phyloP scores from a whole-genome alignment of 2,113 vertebrate genomes.

The Arvicanthis niloticus region DNA sequence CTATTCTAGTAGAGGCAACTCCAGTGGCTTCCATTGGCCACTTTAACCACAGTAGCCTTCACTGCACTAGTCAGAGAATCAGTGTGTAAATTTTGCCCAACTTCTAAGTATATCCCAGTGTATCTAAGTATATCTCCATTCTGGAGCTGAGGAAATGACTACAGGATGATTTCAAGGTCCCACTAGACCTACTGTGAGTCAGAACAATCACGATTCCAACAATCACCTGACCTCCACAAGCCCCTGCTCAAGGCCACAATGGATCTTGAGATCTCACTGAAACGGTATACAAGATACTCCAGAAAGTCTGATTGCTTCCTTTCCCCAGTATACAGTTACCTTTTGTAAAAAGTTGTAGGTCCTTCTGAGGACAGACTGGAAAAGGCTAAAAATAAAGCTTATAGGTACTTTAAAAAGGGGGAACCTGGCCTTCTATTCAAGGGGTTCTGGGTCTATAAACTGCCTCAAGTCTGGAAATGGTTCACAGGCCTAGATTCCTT shows the following conservation, averaged over 20 bases:
- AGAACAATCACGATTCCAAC: neutral
- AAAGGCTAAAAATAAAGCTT: neutral
- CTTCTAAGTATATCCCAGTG: neutral
- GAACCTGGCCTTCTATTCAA: neutral
- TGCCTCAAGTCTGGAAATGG: too few relatives aligned
- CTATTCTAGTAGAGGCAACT: neutral
- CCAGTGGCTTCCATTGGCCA: neutral
- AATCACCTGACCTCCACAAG: neutral
- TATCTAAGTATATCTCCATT: neutral
- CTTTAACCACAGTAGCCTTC: neutral
- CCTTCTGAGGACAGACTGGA: neutral
- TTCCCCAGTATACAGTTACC: neutral
- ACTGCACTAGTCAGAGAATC: neutral
- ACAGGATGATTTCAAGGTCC: neutral
- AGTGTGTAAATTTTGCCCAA: neutral
- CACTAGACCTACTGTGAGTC: neutral
- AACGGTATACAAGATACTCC: neutral
- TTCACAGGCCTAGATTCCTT: neutral
- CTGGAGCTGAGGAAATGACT: neutral
- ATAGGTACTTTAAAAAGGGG: neutral
- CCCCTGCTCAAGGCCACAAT: neutral
- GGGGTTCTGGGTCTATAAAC: neutral
- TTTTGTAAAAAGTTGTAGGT: too few relatives aligned
- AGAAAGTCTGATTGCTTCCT: neutral
- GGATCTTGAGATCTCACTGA: neutral